Conservation (phyloP, 2,797 vertebrate genomes). For the Bufotes viridis region DNA sequence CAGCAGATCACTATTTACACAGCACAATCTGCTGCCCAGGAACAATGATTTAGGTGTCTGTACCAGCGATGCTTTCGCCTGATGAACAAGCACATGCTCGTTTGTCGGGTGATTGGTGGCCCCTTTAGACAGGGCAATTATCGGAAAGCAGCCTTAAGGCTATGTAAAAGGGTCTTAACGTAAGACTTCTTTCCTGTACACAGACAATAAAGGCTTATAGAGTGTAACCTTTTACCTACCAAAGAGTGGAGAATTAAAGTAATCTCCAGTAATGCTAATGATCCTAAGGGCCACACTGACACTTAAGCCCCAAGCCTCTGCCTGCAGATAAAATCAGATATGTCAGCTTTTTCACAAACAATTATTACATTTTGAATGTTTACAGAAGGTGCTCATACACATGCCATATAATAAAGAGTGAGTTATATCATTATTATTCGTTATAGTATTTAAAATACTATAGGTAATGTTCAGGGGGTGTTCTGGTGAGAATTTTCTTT, state of each 20-base stretch:
- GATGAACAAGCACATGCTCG: too few relatives aligned
- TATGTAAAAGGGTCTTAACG: too few relatives aligned
- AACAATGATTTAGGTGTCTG: too few relatives aligned
- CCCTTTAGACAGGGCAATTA: too few relatives aligned
- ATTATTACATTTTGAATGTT: background rate
- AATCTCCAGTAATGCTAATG: constrained; percentile 53
- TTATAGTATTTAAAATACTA: too few relatives aligned
- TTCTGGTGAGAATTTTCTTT: background rate
- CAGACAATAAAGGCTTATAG: constrained; percentile 11
- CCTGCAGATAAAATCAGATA: constrained; percentile 21
- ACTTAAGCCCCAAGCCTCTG: constrained; percentile 36
- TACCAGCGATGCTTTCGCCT: too few relatives aligned
- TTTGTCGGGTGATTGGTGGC: too few relatives aligned
- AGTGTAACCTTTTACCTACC: constrained; percentile 38
- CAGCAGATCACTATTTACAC: too few relatives aligned
- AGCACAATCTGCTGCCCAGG: too few relatives aligned
- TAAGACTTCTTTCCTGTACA: background rate
- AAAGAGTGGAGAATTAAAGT: constrained; percentile 37
- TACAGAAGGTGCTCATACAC: background rate
- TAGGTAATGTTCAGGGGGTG: background rate
- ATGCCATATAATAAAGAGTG: background rate
- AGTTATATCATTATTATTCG: background rate
- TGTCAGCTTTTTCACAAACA: constrained; percentile 13
- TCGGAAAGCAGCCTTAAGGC: too few relatives aligned
- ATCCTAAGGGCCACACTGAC: constrained; percentile 32